These are phyloP conservation scores for Triplophysa dalaica DNA, from an alignment of 2,113 vertebrate genomes.

Conservation along the genomic window DNA sequence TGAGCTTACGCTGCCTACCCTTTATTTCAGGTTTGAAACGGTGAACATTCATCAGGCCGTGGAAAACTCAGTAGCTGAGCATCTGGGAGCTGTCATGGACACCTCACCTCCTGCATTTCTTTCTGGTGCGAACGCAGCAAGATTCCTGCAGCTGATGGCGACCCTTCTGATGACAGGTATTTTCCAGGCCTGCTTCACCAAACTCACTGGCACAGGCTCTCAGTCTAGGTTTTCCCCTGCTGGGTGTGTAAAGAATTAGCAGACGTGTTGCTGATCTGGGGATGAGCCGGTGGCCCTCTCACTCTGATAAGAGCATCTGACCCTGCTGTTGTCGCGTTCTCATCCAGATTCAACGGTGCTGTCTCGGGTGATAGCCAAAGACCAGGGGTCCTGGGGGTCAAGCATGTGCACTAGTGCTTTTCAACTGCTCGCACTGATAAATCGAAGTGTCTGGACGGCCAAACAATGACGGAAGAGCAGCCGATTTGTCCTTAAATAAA, in stretches of 20 bases:
- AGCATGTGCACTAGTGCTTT: slow-evolving; percentile 57
- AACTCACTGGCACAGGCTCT: slow-evolving; percentile 55
- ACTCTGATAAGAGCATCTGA: slow-evolving; percentile 70
- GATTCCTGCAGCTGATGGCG: slow-evolving; percentile 67
- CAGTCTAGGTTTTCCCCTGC: slow-evolving; percentile 44
- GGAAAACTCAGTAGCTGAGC: not conserved
- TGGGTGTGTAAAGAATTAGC: slow-evolving; percentile 70
- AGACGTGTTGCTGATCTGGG: slow-evolving; percentile 74
- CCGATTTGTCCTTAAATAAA: slow-evolving; percentile 9
- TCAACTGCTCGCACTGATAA: slow-evolving; percentile 48
- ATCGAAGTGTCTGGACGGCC: slow-evolving; percentile 2
- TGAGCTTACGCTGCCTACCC: no score
- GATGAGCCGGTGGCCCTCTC: slow-evolving; percentile 60
- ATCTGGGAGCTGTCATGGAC: slow-evolving; percentile 51
- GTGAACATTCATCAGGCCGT: not conserved
- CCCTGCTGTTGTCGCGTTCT: slow-evolving; percentile 73
- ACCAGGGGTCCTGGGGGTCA: slow-evolving; percentile 60
- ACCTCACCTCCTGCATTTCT: slow-evolving; percentile 38
- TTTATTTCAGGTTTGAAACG: not conserved
- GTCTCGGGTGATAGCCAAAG: slow-evolving; percentile 62
- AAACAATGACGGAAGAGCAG: not conserved
- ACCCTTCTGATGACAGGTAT: slow-evolving; percentile 76
- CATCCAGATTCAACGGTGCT: slow-evolving; percentile 70
- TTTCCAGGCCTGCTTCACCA: slow-evolving; percentile 74
- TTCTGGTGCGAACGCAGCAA: slow-evolving; percentile 58